Conservation (phyloP, 2,113 vertebrate species). For the Laticauda laticaudata region DNA sequence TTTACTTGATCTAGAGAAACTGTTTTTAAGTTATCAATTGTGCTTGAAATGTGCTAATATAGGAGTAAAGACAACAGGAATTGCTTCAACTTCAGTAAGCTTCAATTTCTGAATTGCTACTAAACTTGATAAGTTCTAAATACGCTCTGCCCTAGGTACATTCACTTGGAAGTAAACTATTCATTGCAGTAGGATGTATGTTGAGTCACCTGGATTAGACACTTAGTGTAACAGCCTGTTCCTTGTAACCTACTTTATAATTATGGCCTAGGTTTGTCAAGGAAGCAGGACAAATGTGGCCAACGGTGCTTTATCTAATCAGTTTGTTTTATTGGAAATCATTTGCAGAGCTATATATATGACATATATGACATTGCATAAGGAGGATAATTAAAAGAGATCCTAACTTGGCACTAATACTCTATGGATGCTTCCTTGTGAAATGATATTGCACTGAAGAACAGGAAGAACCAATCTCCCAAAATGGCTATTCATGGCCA, state of each 20-base stretch:
- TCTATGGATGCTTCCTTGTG: not conserved
- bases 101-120: not conserved
- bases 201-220: not conserved
- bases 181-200: not conserved
- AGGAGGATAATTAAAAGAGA: not conserved
- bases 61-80: not conserved
- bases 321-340: not conserved
- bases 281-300: not conserved
- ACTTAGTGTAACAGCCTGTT: not conserved
- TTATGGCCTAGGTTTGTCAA: not conserved
- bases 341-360: not conserved
- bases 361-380: not conserved
- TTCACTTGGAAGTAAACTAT: not conserved
- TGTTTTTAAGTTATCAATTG: not conserved
- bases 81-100: not conserved
- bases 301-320: not conserved
- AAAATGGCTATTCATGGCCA: not conserved
- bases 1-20: not conserved
- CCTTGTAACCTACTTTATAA: conserved; percentile 1
- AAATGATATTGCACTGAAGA: too few species aligned
- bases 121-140: not conserved
- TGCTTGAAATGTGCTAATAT: not conserved
- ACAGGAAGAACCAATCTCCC: not conserved
- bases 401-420: not conserved
- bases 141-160: not conserved